Evolutionary conservation across 1,140 invertebrate species (phyloP).

Genomic region (Augochlora pura): DNA sequence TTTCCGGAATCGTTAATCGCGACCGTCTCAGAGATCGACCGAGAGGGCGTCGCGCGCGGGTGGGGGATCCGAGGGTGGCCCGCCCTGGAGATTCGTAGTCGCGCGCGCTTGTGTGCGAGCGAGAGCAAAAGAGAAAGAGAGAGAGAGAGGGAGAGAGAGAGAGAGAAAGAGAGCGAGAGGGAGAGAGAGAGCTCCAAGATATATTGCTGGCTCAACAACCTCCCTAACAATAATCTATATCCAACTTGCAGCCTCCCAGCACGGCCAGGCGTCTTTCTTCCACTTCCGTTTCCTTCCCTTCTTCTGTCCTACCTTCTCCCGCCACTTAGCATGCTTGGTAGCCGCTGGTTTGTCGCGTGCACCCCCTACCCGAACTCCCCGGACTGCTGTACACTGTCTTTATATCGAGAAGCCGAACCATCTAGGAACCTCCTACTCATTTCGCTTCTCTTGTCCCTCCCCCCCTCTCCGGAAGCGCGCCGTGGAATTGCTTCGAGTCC

Average conservation of each 20-base stretch:
- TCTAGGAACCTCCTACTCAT: not conserved
- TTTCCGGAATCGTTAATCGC: constrained; percentile 33
- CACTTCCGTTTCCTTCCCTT: not conserved
- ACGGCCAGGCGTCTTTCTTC: not conserved
- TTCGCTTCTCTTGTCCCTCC: not conserved
- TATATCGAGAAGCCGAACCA: not conserved
- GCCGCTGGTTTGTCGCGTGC: not conserved
- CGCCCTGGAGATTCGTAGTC: constrained; percentile 38
- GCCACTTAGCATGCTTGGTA: not conserved
- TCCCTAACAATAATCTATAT: constrained; percentile 61
- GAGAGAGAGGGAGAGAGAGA: no score
- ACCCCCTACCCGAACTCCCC: not conserved
- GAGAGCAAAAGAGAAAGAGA: no score
- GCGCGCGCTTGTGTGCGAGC: no score
- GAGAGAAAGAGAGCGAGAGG: no score
- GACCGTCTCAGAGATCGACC: constrained; percentile 15
- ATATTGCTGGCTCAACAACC: constrained; percentile 52
- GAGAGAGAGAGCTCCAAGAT: constrained; percentile 48
- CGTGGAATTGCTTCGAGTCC: not conserved
- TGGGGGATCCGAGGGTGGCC: not conserved
- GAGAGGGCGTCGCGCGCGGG: constrained; percentile 24
- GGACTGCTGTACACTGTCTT: not conserved
- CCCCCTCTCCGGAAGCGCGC: not conserved
- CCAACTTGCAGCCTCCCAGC: constrained; percentile 30
- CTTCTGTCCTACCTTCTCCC: not conserved